Percentiles rank a stretch among this genome's conserved stretches.
phyloP scores from a whole-genome alignment of 1,140 invertebrate genomes.

The Lamellibrachia luymesi region DNA sequence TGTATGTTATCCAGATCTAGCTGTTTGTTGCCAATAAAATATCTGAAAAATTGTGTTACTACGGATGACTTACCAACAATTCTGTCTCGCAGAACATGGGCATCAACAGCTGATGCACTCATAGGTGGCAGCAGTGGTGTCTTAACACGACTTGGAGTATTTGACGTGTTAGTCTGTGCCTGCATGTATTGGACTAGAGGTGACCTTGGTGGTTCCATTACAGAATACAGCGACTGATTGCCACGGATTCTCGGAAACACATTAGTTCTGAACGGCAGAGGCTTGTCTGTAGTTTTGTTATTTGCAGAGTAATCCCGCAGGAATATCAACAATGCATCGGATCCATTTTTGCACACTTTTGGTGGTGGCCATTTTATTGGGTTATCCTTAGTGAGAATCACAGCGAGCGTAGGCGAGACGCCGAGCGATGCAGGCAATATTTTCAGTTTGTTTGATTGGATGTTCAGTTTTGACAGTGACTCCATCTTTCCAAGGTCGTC shows the following conservation, averaged over 20 bases:
- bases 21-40: too few species aligned
- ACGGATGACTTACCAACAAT: slow-evolving; percentile 45
- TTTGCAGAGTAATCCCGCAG: slow-evolving; percentile 41
- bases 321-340: slow-evolving; percentile 36
- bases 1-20: too few species aligned
- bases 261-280: slow-evolving; percentile 32
- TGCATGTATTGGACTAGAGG: slow-evolving; percentile 54
- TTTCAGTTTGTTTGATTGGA: slow-evolving; percentile 52
- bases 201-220: slow-evolving; percentile 49
- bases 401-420: slow-evolving; percentile 36
- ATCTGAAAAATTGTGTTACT: background rate
- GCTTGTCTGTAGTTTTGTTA: slow-evolving; percentile 7
- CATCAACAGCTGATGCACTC: slow-evolving; percentile 42
- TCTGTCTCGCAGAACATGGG: slow-evolving; percentile 48
- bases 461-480: slow-evolving; percentile 47
- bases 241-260: slow-evolving; percentile 48
- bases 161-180: slow-evolving; percentile 53
- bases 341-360: slow-evolving; percentile 50
- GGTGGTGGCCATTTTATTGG: slow-evolving; percentile 47
- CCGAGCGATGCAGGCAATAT: slow-evolving; percentile 48
- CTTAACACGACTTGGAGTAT: slow-evolving; percentile 53
- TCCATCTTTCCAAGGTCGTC: slow-evolving; percentile 50
- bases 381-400: slow-evolving; percentile 49
- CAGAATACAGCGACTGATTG: slow-evolving; percentile 47
- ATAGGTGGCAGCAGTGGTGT: slow-evolving; percentile 53